Evolutionary conservation across 1,140 invertebrate genomes (phyloP).

Genomic region (Neodiprion lecontei): DNA sequence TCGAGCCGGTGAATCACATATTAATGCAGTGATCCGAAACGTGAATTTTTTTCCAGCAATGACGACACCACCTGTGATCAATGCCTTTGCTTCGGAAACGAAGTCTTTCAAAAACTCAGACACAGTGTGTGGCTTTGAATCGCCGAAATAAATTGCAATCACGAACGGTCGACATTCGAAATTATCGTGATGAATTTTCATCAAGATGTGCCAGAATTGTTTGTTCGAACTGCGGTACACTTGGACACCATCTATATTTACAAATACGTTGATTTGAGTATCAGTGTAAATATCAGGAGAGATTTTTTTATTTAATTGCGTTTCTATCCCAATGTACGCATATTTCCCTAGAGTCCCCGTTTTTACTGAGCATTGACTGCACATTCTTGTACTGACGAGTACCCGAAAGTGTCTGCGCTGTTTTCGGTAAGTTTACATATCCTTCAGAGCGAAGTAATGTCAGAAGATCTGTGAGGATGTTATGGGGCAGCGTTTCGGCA

Average conservation of each 20-base stretch:
- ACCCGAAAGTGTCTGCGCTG: neutral
- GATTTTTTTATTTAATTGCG: constrained; percentile 6
- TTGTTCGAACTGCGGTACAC: constrained; percentile 13
- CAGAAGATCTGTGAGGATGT: neutral
- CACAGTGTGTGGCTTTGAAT: constrained; percentile 12
- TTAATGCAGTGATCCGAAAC: neutral
- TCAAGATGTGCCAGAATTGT: constrained; percentile 17
- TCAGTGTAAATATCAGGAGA: constrained; percentile 3
- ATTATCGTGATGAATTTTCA: constrained; percentile 19
- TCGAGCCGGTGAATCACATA: constrained; percentile 18
- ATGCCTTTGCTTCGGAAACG: constrained; percentile 10
- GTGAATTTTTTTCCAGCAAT: neutral
- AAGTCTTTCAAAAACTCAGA: constrained; percentile 15
- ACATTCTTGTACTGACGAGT: neutral
- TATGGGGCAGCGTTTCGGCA: neutral
- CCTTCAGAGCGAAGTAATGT: neutral
- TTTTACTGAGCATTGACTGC: neutral
- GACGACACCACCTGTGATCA: constrained; percentile 7
- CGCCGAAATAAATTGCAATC: constrained; percentile 15
- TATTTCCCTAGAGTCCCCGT: constrained; percentile 10
- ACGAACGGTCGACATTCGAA: constrained; percentile 16
- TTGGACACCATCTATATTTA: constrained; percentile 20
- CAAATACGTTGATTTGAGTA: constrained; percentile 4
- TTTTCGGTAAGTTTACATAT: neutral
- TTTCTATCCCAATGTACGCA: constrained; percentile 19